Conservation (phyloP, 2,888 invertebrate species). For the Cheilosia urbana region DNA sequence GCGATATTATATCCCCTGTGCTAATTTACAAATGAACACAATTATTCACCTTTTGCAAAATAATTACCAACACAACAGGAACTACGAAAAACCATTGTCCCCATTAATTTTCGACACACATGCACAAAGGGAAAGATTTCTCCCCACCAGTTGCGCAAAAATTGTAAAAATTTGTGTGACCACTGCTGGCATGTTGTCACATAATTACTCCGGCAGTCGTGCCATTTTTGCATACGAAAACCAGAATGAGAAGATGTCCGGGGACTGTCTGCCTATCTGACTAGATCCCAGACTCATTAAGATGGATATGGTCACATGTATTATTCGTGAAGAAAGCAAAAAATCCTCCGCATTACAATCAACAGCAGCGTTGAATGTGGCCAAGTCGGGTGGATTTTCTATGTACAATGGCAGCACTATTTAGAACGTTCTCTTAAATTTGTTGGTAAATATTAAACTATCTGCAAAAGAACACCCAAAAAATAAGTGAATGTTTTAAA, state of each 20-base stretch:
- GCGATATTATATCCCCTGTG: conserved; percentile 13
- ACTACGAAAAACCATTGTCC: conserved; percentile 66
- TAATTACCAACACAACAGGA: conserved; percentile 70
- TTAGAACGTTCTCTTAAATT: no score
- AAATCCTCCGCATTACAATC: conserved; percentile 24
- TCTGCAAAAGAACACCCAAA: no score
- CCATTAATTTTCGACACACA: conserved; percentile 61
- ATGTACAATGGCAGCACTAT: background rate
- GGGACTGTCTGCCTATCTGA: conserved; percentile 48
- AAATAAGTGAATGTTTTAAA: no score
- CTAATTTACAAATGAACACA: conserved; percentile 51
- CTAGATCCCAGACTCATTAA: conserved; percentile 48
- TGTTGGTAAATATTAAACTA: no score
- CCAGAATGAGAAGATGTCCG: conserved; percentile 14
- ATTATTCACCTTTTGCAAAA: conserved; percentile 55
- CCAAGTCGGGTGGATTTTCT: background rate
- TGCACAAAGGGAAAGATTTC: background rate
- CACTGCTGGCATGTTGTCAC: conserved; percentile 57
- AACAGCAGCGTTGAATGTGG: background rate
- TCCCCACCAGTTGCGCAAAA: conserved; percentile 67
- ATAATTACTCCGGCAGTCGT: conserved; percentile 57
- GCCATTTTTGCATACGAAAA: conserved; percentile 20
- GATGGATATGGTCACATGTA: conserved; percentile 66
- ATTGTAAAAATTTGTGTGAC: conserved; percentile 38
- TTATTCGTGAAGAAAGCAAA: background rate